Evolutionary conservation across 2,888 invertebrate species (phyloP).

Genomic region (Drosophila anceps): DNA sequence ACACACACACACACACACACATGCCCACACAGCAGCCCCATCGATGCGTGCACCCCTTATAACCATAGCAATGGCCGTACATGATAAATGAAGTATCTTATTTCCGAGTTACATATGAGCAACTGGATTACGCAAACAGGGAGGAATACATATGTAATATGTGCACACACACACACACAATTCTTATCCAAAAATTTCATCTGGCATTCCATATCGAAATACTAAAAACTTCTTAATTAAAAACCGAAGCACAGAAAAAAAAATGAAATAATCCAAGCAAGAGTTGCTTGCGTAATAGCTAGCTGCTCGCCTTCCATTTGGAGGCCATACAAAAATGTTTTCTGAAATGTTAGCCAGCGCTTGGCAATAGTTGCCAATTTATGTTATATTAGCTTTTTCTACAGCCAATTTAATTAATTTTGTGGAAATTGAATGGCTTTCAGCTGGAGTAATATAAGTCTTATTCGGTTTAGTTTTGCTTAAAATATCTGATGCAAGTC

Average conservation of each 20-base stretch:
- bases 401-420: neutral
- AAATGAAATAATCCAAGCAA: neutral
- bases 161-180: neutral
- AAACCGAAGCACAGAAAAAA: neutral
- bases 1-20: neutral
- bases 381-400: neutral
- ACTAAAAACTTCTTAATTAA: slow-evolving; percentile 5
- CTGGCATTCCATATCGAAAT: neutral
- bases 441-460: no score
- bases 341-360: neutral
- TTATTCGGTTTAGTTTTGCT: neutral
- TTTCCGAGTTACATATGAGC: slow-evolving; percentile 40
- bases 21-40: neutral
- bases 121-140: slow-evolving; percentile 24
- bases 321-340: neutral
- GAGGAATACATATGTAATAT: neutral
- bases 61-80: neutral
- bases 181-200: slow-evolving; percentile 7
- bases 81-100: slow-evolving; percentile 50
- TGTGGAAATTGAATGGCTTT: neutral
- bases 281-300: neutral
- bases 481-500: neutral
- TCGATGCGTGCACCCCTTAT: neutral
- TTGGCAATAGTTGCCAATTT: neutral
- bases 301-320: neutral